These are phyloP conservation scores for Gnatocerus cornutus DNA, from an alignment of 2,888 invertebrate species.

Conservation along the genomic window DNA sequence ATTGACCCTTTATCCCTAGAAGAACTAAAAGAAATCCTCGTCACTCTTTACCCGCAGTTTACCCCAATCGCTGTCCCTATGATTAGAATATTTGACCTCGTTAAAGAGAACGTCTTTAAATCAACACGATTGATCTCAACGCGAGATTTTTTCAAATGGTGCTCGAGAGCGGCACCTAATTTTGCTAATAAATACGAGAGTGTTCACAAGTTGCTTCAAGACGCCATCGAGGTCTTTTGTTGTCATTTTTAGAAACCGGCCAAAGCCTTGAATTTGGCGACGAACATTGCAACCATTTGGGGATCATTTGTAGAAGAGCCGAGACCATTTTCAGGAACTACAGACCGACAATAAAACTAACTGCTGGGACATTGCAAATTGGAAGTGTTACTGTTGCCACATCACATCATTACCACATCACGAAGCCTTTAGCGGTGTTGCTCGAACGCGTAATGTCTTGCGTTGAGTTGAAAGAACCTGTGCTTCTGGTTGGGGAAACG, in stretches of 20 bases:
- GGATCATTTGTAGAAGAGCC: conserved; percentile 86
- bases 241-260: conserved; percentile 81
- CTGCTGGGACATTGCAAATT: conserved; percentile 76
- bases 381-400: conserved; percentile 77
- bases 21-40: conserved; percentile 84
- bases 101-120: conserved; percentile 71
- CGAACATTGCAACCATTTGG: conserved; percentile 85
- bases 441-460: conserved; percentile 93
- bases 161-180: conserved; percentile 82
- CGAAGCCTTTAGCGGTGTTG: conserved; percentile 85
- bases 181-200: conserved; percentile 84
- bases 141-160: conserved; percentile 95
- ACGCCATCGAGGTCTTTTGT: conserved; percentile 94
- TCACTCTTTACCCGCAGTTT: conserved; percentile 80
- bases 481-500: conserved; percentile 97
- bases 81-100: conserved; percentile 87
- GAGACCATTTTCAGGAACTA: conserved; percentile 85
- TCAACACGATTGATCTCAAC: conserved; percentile 83
- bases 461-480: conserved; percentile 88
- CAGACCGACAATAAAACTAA: conserved; percentile 83
- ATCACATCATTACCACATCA: conserved; percentile 83
- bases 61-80: conserved; percentile 83
- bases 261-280: conserved; percentile 79
- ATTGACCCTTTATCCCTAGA: conserved; percentile 84
- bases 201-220: conserved; percentile 84